Percentiles rank a stretch among this genome's conserved stretches.
These are phyloP conservation scores for Papilio helenus DNA, from an alignment of 1,140 invertebrate genomes.

Conservation along the genomic window DNA sequence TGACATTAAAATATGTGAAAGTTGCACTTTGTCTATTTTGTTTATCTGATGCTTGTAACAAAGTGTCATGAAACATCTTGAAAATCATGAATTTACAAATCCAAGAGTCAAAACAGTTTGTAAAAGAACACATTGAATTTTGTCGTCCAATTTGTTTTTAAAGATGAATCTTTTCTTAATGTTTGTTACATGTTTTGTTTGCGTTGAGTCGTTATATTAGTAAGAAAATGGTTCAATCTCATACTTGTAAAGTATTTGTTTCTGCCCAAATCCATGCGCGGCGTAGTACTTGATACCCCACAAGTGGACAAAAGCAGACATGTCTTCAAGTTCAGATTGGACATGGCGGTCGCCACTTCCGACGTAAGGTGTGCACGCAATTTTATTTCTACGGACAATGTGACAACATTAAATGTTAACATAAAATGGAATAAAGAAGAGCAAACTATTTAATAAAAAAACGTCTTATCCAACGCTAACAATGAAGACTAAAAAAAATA, in stretches of 20 bases:
- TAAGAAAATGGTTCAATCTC: background rate
- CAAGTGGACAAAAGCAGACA: constrained; percentile 20
- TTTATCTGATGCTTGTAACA: no score
- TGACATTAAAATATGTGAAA: background rate
- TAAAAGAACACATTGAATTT: no score
- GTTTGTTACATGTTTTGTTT: no score
- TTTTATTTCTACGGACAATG: constrained; percentile 2
- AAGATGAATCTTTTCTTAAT: no score
- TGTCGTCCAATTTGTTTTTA: no score
- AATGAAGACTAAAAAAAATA: background rate
- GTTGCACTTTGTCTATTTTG: no score
- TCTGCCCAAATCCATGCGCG: constrained; percentile 8
- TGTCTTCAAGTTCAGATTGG: constrained; percentile 14
- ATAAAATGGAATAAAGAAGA: background rate
- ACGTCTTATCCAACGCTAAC: background rate
- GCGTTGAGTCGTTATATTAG: no score
- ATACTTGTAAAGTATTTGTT: background rate
- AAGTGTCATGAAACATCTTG: no score
- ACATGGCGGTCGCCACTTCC: constrained; percentile 11
- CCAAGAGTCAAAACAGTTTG: no score
- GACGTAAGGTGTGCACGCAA: constrained; percentile 4
- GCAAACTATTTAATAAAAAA: background rate
- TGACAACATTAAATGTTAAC: background rate
- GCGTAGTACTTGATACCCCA: constrained; percentile 2
- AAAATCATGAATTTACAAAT: no score